Conservation (phyloP, 2,113 vertebrate species). For the Megaleporinus macrocephalus region DNA sequence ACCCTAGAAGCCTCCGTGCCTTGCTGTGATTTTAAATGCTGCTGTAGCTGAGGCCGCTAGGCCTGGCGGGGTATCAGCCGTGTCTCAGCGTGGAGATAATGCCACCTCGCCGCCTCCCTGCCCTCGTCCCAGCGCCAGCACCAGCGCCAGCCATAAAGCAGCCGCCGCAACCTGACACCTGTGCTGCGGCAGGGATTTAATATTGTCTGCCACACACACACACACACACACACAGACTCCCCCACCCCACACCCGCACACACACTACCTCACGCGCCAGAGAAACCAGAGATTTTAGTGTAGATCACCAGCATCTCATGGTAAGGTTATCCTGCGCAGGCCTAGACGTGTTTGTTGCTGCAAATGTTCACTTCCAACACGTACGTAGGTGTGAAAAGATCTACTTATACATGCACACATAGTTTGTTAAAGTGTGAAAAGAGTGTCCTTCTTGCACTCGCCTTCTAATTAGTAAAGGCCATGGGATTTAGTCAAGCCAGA, state of each 20-base stretch:
- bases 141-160: conserved; percentile 49
- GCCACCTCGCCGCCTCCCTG: conserved; percentile 28
- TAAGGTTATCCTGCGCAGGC: conserved; percentile 51
- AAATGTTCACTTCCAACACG: conserved; percentile 29
- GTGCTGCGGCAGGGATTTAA: conserved; percentile 53
- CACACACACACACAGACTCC: conserved; percentile 34
- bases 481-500: conserved; percentile 1
- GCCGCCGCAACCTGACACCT: conserved; percentile 55
- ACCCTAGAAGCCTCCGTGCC: conserved; percentile 24
- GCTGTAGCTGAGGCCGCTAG: conserved; percentile 19
- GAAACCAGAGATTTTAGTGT: conserved; percentile 55
- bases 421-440: conserved; percentile 7
- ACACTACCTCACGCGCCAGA: conserved; percentile 12
- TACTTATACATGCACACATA: conserved; percentile 33
- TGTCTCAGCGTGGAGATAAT: conserved; percentile 55
- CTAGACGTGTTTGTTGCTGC: conserved; percentile 38
- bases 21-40: conserved; percentile 37
- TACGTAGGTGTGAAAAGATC: conserved; percentile 36
- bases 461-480: conserved; percentile 28
- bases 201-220: conserved; percentile 46
- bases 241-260: conserved; percentile 4
- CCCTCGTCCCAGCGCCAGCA: conserved; percentile 33
- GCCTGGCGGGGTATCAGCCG: conserved; percentile 18
- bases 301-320: conserved; percentile 37
- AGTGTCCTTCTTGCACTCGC: conserved; percentile 6